phyloP scores from a whole-genome alignment of 2,888 invertebrate species.

The Drosophila meridiana region DNA sequence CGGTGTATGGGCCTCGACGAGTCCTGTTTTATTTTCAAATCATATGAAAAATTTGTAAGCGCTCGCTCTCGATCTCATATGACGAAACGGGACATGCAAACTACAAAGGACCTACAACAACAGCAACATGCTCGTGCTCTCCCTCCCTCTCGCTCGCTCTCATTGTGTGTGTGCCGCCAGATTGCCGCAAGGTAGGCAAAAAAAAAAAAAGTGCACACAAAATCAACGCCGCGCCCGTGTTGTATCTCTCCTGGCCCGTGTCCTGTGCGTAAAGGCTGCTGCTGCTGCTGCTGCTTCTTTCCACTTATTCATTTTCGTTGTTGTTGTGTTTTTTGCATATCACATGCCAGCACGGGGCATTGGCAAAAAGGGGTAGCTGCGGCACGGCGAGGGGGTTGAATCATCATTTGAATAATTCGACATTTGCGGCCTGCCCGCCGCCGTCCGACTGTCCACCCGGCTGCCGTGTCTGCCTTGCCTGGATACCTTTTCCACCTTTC shows the following conservation, averaged over 20 bases:
- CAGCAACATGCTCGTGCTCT: slow-evolving; percentile 37
- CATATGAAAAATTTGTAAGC: slow-evolving; percentile 81
- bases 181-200: slow-evolving; percentile 73
- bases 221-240: slow-evolving; percentile 65
- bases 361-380: slow-evolving; percentile 43
- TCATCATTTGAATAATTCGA: slow-evolving; percentile 79
- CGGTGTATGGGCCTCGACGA: slow-evolving; percentile 31
- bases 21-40: slow-evolving; percentile 70
- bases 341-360: slow-evolving; percentile 53
- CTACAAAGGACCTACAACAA: slow-evolving; percentile 71
- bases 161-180: slow-evolving; percentile 65
- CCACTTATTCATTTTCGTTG: slow-evolving; percentile 16
- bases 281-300: slow-evolving; percentile 21
- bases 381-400: slow-evolving; percentile 70
- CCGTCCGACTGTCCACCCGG: slow-evolving; percentile 23
- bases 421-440: slow-evolving; percentile 69
- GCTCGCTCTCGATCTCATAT: slow-evolving; percentile 76
- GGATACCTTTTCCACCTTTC: slow-evolving; percentile 41
- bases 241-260: slow-evolving; percentile 59
- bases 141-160: slow-evolving; percentile 26
- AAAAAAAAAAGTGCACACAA: slow-evolving; percentile 73
- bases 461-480: slow-evolving; percentile 1
- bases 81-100: slow-evolving; percentile 80
- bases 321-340: slow-evolving; percentile 63
- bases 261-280: slow-evolving; percentile 51